A percentile compares a stretch with the other conserved stretches of the same genome.
Evolutionary conservation across 2,888 invertebrate species (phyloP).

Genomic region (Chaitophorus viminalis): DNA sequence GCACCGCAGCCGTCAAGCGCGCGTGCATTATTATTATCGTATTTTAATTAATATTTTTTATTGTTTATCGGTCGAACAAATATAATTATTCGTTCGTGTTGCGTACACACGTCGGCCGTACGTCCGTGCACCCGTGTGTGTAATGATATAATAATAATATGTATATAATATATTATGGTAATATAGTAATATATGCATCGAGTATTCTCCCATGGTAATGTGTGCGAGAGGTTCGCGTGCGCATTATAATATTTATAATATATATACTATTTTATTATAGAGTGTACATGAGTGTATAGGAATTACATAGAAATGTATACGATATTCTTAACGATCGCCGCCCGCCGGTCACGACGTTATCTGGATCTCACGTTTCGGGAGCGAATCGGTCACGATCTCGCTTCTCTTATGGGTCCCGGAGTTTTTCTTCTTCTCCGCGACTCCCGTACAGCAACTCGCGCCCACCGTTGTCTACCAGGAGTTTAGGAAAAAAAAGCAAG

Average conservation of each 20-base stretch:
- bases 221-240: constrained; percentile 7
- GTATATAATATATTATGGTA: too few relatives aligned
- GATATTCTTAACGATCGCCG: not conserved
- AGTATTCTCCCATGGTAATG: too few relatives aligned
- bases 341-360: constrained; percentile 43
- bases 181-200: too few relatives aligned
- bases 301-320: not conserved
- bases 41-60: not conserved
- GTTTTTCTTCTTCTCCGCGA: not conserved
- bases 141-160: too few relatives aligned
- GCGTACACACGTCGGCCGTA: not conserved
- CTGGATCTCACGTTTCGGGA: constrained; percentile 57
- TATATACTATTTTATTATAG: too few relatives aligned
- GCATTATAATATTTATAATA: not conserved
- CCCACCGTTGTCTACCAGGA: not conserved
- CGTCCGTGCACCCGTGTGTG: not conserved
- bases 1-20: too few relatives aligned
- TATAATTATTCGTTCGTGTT: not conserved
- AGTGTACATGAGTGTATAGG: not conserved
- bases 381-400: constrained; percentile 56
- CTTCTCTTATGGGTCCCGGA: constrained; percentile 10
- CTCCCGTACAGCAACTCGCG: not conserved
- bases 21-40: constrained; percentile 27
- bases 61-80: constrained; percentile 38
- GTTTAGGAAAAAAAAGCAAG: too few relatives aligned